Evolutionary conservation across 2,888 invertebrate species (phyloP), one percentile per base, ranked within the genome.

Genomic region (Lymantria monacha): DNA sequence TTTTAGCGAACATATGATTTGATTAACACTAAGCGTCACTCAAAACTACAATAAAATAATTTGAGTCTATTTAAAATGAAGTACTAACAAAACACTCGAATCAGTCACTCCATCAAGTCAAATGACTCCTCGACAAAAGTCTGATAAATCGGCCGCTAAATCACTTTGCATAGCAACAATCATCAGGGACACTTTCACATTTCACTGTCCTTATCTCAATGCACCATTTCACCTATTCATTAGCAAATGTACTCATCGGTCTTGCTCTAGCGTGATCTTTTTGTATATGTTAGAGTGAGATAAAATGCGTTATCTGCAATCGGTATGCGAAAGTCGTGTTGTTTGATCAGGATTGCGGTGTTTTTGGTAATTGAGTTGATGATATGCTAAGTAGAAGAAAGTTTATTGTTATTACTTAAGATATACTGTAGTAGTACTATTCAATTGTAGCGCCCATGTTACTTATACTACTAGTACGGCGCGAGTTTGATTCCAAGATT

Each of bases 161-260:
- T 48, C 55, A 44, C 57, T 40, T 49, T 44, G 30, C 48, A 54
- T 56, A 53, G 44, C 50, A 63, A 66, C 67, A 53, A 57, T 51
- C 50, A 43, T 40, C 42, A 51, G 52, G 42, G 59, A 61, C 58
- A 76, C 83, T 83, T 84, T 84, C 83, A 77, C 68, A 74, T 73
- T 75, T 73, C 75, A 67, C 72, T 66, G 68, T 61, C 61, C 71
- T 30, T 48, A 30, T 38, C 45, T 46, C 11, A 15, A 76, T 76
- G 72, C 70, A 75, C 73, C 74, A 74, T 81, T 79, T 80, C 79
- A 74, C 70, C 72, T 62, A 70, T 76, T 85, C 83, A 86, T 87
- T 85, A 84, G 79, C 74, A 70, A 79, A 63, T 72, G 66, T 57
- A 42, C 33, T 43, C 42, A 33, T 48, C 63, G 63, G 62, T 72